Conservation (phyloP, 2,113 vertebrate genomes). For the Scomber colias region DNA sequence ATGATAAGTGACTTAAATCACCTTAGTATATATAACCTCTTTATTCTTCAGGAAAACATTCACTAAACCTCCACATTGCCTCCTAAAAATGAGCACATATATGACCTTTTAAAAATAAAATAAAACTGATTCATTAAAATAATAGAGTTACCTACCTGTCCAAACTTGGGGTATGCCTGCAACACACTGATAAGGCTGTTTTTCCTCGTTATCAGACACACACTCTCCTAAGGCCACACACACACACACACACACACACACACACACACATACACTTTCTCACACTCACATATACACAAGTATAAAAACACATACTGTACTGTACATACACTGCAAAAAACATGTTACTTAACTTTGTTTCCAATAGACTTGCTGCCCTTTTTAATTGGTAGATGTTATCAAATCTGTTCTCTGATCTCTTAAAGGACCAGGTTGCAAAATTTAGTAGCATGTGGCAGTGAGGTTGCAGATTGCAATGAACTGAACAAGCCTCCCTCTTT, state of each 20-base stretch:
- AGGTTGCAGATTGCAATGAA: too few species aligned
- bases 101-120: too few species aligned
- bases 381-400: neutral
- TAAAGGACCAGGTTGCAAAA: too few species aligned
- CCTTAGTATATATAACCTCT: neutral
- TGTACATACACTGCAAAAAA: too few species aligned
- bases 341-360: too few species aligned
- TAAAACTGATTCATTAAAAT: conserved; percentile 4
- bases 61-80: too few species aligned
- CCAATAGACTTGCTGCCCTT: neutral
- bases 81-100: too few species aligned
- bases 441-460: too few species aligned
- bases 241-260: neutral
- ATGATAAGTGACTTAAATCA: too few species aligned
- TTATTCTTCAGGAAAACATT: neutral
- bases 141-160: neutral
- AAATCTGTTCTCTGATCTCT: neutral
- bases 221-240: neutral
- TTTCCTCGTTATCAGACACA: neutral
- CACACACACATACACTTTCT: neutral
- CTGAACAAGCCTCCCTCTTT: too few species aligned
- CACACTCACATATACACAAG: neutral
- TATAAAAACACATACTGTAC: too few species aligned
- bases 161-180: conserved; percentile 12
- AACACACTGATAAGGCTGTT: conserved; percentile 36